Evolutionary conservation across 2,888 invertebrate species (phyloP), one percentile per base, ranked within the genome.

Genomic region (Phragmatobia fuliginosa): DNA sequence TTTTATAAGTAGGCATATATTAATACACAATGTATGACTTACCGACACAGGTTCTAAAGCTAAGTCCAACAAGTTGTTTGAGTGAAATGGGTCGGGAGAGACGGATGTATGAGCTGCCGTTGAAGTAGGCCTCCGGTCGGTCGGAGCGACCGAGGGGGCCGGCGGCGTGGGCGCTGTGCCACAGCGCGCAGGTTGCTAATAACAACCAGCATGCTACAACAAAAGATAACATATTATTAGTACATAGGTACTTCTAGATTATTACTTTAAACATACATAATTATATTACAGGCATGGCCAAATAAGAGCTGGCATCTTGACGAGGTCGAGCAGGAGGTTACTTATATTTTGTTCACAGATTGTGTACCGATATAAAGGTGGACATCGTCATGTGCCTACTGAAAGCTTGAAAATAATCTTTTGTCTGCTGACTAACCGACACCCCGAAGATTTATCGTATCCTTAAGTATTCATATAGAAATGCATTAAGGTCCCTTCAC

Each of bases 1-100:
- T n/a, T n/a, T n/a, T n/a, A n/a, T n/a, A n/a, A n/a, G n/a, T n/a
- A n/a, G n/a, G n/a, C n/a, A n/a, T n/a, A n/a, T n/a, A n/a, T n/a
- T n/a, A n/a, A n/a, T n/a, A n/a, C 4, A 11, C 11, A 59, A 59
- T 60, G 1, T 11, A 3, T 11, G 58, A 90, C 93, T 91, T 87
- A 97, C 97, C 97, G 79, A 96, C 96, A 91, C 98, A 98, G 10
- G 97, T 97, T 82, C 97, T 96, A 91, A 97, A 98, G 92, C 97
- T 98, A 82, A 98, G 96, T 36, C 98, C 98, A 75, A 97, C 97
- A 85, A 97, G 97, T 87, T 97, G 96, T 90, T 97, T 97, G 83
- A 98, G 96, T 71, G 97, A 97, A 88, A 98, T 96, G 70, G 97
- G 97, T 73, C 96, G 96, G 77, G 96, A 92, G 79, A 98, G 95